A percentile compares a stretch with the other conserved stretches of the same genome.
These are phyloP conservation scores for Drosophila emarginata DNA, from an alignment of 2,888 invertebrate species.

Conservation along the genomic window DNA sequence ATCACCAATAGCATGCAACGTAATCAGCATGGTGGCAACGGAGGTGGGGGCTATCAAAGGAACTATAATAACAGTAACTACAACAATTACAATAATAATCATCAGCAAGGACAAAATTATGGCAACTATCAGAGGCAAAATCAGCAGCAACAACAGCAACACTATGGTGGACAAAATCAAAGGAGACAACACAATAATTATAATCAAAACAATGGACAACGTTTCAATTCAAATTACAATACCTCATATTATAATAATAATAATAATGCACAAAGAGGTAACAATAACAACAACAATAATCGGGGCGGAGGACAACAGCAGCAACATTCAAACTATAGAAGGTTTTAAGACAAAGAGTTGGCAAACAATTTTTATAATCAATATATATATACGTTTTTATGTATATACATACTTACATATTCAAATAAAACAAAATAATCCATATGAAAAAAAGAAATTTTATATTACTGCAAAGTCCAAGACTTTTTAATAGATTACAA, in stretches of 20 bases:
- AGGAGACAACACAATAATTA: slow-evolving; percentile 26
- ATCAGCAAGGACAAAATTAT: slow-evolving; percentile 23
- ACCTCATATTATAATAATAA: slow-evolving; percentile 19
- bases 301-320: slow-evolving; percentile 16
- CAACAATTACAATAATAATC: slow-evolving; percentile 33
- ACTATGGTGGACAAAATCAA: slow-evolving; percentile 23
- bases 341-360: slow-evolving; percentile 18
- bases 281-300: slow-evolving; percentile 5
- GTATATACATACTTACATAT: neutral
- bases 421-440: neutral
- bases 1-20: slow-evolving; percentile 30
- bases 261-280: slow-evolving; percentile 24
- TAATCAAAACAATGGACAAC: slow-evolving; percentile 23
- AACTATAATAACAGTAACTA: slow-evolving; percentile 21
- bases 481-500: no score
- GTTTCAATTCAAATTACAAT: slow-evolving; percentile 31
- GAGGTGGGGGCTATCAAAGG: slow-evolving; percentile 11
- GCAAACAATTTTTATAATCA: neutral
- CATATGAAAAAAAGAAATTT: neutral
- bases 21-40: slow-evolving; percentile 16
- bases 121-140: slow-evolving; percentile 20
- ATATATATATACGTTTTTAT: slow-evolving; percentile 3
- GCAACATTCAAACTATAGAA: slow-evolving; percentile 31
- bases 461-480: neutral
- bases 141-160: slow-evolving; percentile 32